A percentile compares a stretch with the other conserved stretches of the same genome.
Conservation (phyloP, 1,140 invertebrate species). For the Oedothorax gibbosus region DNA sequence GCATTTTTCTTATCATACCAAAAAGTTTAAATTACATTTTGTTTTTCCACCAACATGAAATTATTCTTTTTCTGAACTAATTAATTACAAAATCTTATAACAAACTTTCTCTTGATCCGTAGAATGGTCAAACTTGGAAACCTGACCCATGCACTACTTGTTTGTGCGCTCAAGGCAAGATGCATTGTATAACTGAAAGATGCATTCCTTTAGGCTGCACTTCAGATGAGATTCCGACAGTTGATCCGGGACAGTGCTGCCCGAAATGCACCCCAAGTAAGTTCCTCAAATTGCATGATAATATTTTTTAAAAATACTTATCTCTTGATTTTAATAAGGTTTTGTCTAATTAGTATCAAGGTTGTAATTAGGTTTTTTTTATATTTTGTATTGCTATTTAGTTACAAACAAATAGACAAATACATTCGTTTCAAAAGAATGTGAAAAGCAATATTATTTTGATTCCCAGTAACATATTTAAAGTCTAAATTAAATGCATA, state of each 20-base stretch:
- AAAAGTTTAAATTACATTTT: no score
- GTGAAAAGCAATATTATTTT: no score
- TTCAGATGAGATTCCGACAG: conserved; percentile 78
- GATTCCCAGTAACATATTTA: no score
- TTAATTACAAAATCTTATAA: no score
- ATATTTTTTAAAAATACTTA: no score
- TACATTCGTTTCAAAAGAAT: no score
- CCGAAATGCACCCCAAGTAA: conserved; percentile 83
- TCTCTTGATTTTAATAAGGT: not conserved
- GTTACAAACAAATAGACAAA: no score
- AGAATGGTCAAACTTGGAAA: conserved; percentile 89
- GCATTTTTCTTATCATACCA: no score
- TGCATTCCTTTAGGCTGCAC: conserved; percentile 75
- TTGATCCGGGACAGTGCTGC: conserved; percentile 84
- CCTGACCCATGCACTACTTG: conserved; percentile 88
- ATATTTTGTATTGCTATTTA: no score
- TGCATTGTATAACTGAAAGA: conserved; percentile 83
- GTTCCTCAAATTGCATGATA: conserved; percentile 56
- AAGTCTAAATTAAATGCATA: no score
- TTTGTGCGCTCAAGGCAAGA: conserved; percentile 81
- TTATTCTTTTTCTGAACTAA: no score
- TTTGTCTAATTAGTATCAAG: not conserved
- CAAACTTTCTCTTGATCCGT: not conserved
- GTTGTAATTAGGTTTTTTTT: not conserved
- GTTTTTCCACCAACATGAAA: no score